Conservation (phyloP, 64 coral and sea anemone species). For the Dendronephthya gigantea region DNA sequence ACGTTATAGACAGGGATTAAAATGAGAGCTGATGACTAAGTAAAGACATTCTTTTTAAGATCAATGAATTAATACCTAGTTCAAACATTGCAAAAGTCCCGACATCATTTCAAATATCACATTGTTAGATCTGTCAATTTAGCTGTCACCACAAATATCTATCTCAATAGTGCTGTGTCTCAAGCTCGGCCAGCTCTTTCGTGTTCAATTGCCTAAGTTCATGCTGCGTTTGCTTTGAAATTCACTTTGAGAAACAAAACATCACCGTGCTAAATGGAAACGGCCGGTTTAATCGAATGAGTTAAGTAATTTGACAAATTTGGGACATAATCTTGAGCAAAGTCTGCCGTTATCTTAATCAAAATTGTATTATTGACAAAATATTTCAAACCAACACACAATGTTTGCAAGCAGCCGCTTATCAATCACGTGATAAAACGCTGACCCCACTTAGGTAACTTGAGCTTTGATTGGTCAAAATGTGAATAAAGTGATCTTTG, state of each 20-base stretch:
- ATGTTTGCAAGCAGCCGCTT: constrained; percentile 17
- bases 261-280: not conserved
- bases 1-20: not conserved
- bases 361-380: not conserved
- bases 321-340: not conserved
- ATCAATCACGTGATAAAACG: not conserved
- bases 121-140: constrained; percentile 9
- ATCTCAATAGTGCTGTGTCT: not conserved
- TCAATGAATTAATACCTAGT: constrained; percentile 11
- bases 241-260: constrained; percentile 5
- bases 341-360: not conserved
- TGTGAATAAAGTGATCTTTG: constrained; percentile 2
- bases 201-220: not conserved
- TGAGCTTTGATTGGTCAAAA: not conserved
- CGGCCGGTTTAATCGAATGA: not conserved
- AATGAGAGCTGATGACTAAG: not conserved
- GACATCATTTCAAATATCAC: constrained; percentile 12
- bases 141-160: constrained; percentile 5
- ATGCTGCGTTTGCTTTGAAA: constrained; percentile 8
- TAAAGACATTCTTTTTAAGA: constrained; percentile 26
- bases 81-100: not conserved
- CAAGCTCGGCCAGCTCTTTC: not conserved
- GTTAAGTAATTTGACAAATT: not conserved
- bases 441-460: constrained; percentile 5
- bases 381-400: not conserved